Evolutionary conservation across 2,888 invertebrate genomes (phyloP), one percentile per base, ranked within the genome.

Genomic region (Campaea margaritaria): DNA sequence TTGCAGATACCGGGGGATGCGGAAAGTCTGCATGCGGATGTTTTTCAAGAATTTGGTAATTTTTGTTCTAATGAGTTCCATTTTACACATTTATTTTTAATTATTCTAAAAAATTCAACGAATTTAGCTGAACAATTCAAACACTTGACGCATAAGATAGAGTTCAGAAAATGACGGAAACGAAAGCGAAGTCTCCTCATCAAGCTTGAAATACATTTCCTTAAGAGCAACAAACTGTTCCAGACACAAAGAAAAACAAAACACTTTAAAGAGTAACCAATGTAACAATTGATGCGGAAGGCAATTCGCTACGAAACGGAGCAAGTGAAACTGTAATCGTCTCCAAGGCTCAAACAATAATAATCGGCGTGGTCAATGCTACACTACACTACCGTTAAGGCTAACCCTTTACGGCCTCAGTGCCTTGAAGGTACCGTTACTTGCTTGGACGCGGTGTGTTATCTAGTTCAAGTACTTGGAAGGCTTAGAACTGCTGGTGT

Each of bases 1-100:
- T 75, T 72, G 78, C 81, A 76, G 83, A 85, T 82, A 86, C 79
- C 70, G 76, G 75, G 79, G 78, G 82, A 77, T 79, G 81, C 82
- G 81, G 76, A 81, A 79, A 83, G 75, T 70, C 67, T 66, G 68
- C 69, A 72, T 72, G 73, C 77, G 68, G 73, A 75, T 74, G 62
- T 70, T 68, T 70, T 62, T 48, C 9, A 31, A 31, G 5, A 31
- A 31, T 31, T 31, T 9, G 10, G 1, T 31, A 31, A 31, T 31
- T 9, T 31, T 9, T 31, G 8, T 31, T 31, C 5, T 31, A 7
- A 31, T n/a, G n/a, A n/a, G n/a, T n/a, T n/a, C n/a, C n/a, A n/a
- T n/a, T n/a, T n/a, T n/a, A n/a, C n/a, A n/a, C n/a, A n/a, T n/a
- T n/a, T n/a, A n/a, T n/a, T n/a, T n/a, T n/a, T n/a, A n/a, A n/a